phyloP scores from a whole-genome alignment of 2,113 vertebrate genomes.

The Tragelaphus strepsiceros region DNA sequence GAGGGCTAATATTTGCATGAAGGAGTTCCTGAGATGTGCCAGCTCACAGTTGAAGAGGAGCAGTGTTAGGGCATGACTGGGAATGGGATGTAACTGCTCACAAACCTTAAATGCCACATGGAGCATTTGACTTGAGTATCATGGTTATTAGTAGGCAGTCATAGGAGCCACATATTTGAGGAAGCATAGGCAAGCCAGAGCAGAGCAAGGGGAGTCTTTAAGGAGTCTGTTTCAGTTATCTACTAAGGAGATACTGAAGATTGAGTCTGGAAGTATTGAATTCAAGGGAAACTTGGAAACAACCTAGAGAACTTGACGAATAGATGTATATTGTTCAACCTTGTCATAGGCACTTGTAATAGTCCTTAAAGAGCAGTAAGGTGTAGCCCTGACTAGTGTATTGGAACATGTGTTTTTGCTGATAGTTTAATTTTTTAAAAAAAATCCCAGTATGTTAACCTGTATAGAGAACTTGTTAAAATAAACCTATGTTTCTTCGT shows the following conservation, averaged over 20 bases:
- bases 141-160: not conserved
- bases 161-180: not conserved
- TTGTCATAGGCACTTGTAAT: not conserved
- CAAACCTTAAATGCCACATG: not conserved
- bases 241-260: not conserved
- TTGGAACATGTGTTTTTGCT: slow-evolving; percentile 22
- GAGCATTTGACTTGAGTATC: not conserved
- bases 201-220: not conserved
- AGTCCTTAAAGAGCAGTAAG: slow-evolving; percentile 2
- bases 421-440: not conserved
- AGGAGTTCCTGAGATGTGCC: not conserved
- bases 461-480: not conserved
- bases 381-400: not conserved
- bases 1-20: not conserved
- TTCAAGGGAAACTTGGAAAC: slow-evolving; percentile 1
- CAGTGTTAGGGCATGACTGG: not conserved
- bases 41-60: not conserved
- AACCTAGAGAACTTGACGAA: not conserved
- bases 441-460: not conserved
- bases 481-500: not conserved
- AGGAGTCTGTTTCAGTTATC: not conserved
- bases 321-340: not conserved
- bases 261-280: not conserved
- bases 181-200: not conserved
- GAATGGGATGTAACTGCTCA: not conserved